Evolutionary conservation across 2,797 vertebrate species (phyloP).

Genomic region (Gastrophryne carolinensis): DNA sequence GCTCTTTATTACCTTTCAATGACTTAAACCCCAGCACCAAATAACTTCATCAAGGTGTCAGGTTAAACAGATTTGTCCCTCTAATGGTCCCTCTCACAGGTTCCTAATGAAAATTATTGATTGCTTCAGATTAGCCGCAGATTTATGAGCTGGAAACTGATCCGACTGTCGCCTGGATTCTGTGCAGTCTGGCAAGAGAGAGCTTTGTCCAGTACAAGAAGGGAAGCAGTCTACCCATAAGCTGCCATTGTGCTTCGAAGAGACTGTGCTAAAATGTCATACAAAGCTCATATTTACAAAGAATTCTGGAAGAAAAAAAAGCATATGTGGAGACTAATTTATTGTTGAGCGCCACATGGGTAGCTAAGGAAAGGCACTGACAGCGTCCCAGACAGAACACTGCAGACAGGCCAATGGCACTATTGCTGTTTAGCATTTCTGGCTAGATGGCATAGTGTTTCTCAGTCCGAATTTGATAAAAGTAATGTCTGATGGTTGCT

Average conservation of each 20-base stretch:
- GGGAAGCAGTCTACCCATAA: conserved; percentile 15
- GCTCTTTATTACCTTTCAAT: conserved; percentile 79
- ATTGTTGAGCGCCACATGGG: too few species aligned
- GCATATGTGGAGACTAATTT: too few species aligned
- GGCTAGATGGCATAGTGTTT: too few species aligned
- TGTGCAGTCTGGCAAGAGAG: conserved; percentile 59
- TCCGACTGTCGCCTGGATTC: conserved; percentile 74
- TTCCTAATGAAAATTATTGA: conserved; percentile 87
- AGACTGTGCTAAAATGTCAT: conserved; percentile 6
- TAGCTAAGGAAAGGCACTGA: too few species aligned
- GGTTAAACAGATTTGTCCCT: conserved; percentile 80
- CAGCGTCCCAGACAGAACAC: too few species aligned
- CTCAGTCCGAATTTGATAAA: too few species aligned
- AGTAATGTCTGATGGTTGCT: too few species aligned
- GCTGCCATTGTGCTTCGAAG: neutral
- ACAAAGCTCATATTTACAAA: neutral
- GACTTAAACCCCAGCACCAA: conserved; percentile 75
- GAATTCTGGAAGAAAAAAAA: neutral
- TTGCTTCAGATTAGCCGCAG: conserved; percentile 78
- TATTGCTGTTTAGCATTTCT: too few species aligned
- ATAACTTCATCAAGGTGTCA: conserved; percentile 84
- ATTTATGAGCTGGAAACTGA: conserved; percentile 79
- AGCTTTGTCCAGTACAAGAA: conserved; percentile 27
- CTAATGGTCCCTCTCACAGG: conserved; percentile 75
- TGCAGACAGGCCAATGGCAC: too few species aligned